A percentile compares a stretch with the other conserved stretches of the same genome.
These are phyloP conservation scores for Calidris pugnax DNA, from an alignment of 2,113 vertebrate species.

Conservation along the genomic window DNA sequence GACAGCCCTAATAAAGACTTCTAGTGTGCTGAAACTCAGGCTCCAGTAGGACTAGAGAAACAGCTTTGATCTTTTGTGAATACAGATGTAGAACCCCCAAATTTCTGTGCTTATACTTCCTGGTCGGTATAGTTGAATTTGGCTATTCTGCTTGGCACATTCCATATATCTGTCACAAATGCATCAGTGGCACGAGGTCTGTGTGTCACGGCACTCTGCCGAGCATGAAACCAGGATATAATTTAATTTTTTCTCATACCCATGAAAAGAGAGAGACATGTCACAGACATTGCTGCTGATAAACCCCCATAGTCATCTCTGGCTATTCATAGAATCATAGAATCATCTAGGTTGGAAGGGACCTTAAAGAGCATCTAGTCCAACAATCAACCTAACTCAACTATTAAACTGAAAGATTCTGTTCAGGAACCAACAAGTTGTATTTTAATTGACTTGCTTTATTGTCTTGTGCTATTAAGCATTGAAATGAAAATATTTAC, in stretches of 20 bases:
- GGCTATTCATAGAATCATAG: not conserved
- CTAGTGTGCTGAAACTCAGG: not conserved
- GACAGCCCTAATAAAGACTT: not conserved
- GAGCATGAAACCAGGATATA: not conserved
- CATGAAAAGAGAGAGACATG: not conserved
- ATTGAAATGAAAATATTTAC: not conserved
- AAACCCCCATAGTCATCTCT: not conserved
- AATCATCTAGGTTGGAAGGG: too few relatives aligned
- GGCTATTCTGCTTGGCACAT: accelerated
- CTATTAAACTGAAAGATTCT: not conserved
- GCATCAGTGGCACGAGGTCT: accelerated
- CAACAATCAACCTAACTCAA: too few relatives aligned
- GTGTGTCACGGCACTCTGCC: not conserved
- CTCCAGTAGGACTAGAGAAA: not conserved
- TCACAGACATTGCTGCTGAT: not conserved
- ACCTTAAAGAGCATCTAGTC: too few relatives aligned
- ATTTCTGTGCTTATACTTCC: not conserved
- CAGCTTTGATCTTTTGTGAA: not conserved
- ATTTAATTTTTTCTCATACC: not conserved
- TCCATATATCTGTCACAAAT: accelerated
- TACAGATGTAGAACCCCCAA: not conserved
- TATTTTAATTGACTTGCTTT: not conserved
- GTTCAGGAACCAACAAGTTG: too few relatives aligned
- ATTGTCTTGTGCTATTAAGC: not conserved
- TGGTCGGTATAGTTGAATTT: not conserved